Evolutionary conservation across 2,888 invertebrate species (phyloP), one percentile per base, ranked within the genome.

Genomic region (Rotaria sp.): DNA sequence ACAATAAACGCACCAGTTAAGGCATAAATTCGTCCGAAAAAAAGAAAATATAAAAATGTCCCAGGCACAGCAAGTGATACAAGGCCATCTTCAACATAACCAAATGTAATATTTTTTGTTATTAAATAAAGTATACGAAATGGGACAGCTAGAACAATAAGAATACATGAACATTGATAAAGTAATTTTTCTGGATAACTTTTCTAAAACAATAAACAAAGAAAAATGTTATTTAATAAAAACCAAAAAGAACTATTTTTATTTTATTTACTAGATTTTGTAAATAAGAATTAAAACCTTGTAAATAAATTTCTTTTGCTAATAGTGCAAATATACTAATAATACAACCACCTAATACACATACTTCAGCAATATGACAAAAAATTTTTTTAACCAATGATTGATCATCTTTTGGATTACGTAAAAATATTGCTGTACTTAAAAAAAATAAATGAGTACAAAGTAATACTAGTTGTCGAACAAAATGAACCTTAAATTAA

Each of bases 1-100:
- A 97, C 97, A 87, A 99, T 97, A 92, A 98, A 99, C 0, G 98
- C 97, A 80, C 99, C 99, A 0, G 97, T 99, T 89, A 99, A 92
- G 87, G 95, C 94, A 55, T 96, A 94, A 67, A 96, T 96, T 15
- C 98, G 96, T 74, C 98, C 98, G 92, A 98, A 99, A 91, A 99
- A 99, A 94, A 99, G 96, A 41, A 98, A 93, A 80, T 97, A 94
- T 91, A 97, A 96, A 98, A 98, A 99, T 57, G 95, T 95, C 10
- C 96, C 96, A 0, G 98, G 98, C 41, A 97, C 94, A 0, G 97
- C 95, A 89, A 97, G 94, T 67, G 96, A 94, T 48, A 99, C 92
- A 85, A 98, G 94, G 0, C 96, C 95, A 91, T 97, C 98, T 91
- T 99, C 99, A 4, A 88, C 89, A 38, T 88, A 85, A 24, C 87